phyloP scores from a whole-genome alignment of 1,140 invertebrate genomes.

The Pantala flavescens region DNA sequence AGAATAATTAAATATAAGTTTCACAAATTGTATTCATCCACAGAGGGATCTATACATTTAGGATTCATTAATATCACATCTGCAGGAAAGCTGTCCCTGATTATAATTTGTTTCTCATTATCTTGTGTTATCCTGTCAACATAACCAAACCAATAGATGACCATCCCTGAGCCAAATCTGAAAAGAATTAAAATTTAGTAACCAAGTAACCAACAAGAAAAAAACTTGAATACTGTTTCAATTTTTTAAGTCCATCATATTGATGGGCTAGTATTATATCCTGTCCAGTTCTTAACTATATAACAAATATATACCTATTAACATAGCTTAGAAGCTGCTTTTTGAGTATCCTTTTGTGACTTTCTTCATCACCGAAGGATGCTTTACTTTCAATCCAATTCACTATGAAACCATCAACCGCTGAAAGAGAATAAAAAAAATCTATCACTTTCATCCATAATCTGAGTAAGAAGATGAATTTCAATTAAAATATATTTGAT shows the following conservation, averaged over 20 bases:
- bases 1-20: neutral
- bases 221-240: too few relatives aligned
- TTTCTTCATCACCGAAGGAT: conserved; percentile 74
- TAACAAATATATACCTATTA: conserved; percentile 71
- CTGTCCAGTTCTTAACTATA: too few relatives aligned
- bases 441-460: neutral
- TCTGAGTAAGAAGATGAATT: neutral
- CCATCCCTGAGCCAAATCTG: conserved; percentile 83
- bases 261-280: too few relatives aligned
- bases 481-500: conserved; percentile 14
- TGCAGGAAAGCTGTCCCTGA: conserved; percentile 50
- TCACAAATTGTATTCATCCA: neutral
- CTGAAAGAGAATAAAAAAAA: conserved; percentile 29
- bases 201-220: too few relatives aligned
- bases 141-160: conserved; percentile 95
- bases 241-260: too few relatives aligned
- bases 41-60: neutral
- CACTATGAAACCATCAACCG: conserved; percentile 71
- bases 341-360: conserved; percentile 72
- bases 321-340: conserved; percentile 84
- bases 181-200: too few relatives aligned
- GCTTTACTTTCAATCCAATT: conserved; percentile 98
- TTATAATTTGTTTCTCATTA: conserved; percentile 55
- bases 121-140: conserved; percentile 53
- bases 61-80: conserved; percentile 32